Conservation (phyloP, 2,797 vertebrate genomes). For the Crenichthys baileyi region DNA sequence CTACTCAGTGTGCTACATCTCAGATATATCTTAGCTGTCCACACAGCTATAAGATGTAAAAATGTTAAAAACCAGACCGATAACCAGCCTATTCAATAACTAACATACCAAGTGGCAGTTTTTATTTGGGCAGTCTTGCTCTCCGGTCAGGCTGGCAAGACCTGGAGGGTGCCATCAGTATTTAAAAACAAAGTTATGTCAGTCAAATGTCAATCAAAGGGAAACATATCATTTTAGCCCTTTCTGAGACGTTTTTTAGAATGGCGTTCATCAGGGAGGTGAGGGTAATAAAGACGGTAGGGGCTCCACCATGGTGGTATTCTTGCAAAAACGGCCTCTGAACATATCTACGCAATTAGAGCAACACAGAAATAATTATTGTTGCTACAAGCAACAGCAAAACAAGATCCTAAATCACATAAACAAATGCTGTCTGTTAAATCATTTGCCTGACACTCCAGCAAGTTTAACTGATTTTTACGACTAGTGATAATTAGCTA, state of each 20-base stretch:
- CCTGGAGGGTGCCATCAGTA: not conserved
- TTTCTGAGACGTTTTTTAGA: not conserved
- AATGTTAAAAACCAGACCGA: not conserved
- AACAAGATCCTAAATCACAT: not conserved
- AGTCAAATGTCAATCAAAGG: not conserved
- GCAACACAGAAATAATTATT: not conserved
- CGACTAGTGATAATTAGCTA: not conserved
- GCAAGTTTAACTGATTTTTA: not conserved
- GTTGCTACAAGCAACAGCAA: not conserved
- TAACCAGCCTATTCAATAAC: not conserved
- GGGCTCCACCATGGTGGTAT: not conserved
- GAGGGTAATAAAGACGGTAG: not conserved
- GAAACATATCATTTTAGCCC: not conserved
- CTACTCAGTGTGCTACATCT: slow-evolving; percentile 30
- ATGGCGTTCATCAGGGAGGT: not conserved
- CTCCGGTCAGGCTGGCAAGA: not conserved
- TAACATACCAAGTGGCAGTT: not conserved
- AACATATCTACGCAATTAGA: not conserved
- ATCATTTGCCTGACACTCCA: not conserved
- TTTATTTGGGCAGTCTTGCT: not conserved
- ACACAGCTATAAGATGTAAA: not conserved
- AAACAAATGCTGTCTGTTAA: slow-evolving; percentile 2
- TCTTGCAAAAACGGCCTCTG: not conserved
- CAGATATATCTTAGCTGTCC: not conserved
- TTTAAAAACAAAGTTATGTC: not conserved